These are phyloP conservation scores for Piaya cayana DNA, from an alignment of 2,113 vertebrate species.

Conservation along the genomic window DNA sequence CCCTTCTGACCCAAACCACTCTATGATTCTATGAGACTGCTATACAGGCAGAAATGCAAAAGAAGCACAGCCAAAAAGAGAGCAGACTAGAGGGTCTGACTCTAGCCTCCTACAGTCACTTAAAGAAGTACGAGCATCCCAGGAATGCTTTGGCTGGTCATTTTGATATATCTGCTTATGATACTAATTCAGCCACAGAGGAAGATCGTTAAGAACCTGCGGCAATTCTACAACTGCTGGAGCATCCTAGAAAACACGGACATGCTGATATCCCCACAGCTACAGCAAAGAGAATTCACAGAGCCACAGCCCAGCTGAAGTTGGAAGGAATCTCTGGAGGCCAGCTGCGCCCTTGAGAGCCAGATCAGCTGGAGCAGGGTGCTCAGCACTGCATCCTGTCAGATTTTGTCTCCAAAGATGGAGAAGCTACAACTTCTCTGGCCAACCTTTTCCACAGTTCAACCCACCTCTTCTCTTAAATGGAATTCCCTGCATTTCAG, in stretches of 20 bases:
- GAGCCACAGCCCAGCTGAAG: not conserved
- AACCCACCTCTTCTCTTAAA: not conserved
- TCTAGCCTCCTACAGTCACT: not conserved
- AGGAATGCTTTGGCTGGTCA: not conserved
- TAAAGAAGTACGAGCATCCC: not conserved
- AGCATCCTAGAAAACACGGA: not conserved
- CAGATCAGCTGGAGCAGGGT: not conserved
- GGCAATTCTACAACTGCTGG: not conserved
- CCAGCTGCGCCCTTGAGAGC: not conserved
- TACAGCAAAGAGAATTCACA: not conserved
- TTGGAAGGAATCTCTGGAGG: not conserved
- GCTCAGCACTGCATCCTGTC: not conserved
- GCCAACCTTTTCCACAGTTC: not conserved
- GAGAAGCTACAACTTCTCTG: not conserved
- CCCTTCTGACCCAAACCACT: no score
- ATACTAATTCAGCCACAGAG: not conserved
- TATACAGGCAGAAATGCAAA: not conserved
- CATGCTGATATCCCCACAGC: not conserved
- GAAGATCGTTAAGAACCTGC: not conserved
- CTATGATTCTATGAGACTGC: not conserved
- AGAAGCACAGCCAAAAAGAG: no score
- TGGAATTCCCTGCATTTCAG: not conserved
- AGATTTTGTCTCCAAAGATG: not conserved
- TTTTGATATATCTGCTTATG: not conserved
- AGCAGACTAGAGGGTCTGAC: not conserved